Conservation (phyloP, 2,113 vertebrate species). For the Asarcornis scutulata region DNA sequence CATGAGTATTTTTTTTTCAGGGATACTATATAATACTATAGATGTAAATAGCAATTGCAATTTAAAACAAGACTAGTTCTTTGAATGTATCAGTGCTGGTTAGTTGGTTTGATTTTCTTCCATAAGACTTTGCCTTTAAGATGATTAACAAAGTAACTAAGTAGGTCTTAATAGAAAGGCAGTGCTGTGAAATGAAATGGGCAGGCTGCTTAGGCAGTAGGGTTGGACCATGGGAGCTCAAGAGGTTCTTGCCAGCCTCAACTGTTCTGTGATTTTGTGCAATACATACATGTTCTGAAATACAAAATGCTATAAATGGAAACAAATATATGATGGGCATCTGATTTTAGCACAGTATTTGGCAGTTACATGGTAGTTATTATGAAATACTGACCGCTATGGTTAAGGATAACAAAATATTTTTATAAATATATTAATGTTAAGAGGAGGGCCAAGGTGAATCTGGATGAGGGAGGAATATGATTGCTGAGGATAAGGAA, state of each 20-base stretch:
- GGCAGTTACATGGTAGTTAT: background rate
- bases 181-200: background rate
- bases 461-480: too few species aligned
- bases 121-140: background rate
- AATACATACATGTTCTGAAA: background rate
- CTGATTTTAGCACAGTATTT: background rate
- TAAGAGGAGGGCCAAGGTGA: too few species aligned
- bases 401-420: too few species aligned
- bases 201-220: background rate
- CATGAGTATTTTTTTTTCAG: too few species aligned
- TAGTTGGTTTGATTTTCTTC: background rate
- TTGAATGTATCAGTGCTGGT: background rate
- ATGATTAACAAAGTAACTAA: background rate
- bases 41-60: background rate
- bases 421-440: too few species aligned
- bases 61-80: background rate
- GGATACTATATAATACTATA: background rate
- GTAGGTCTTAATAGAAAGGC: background rate
- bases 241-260: background rate
- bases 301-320: background rate
- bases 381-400: too few species aligned
- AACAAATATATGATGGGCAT: background rate
- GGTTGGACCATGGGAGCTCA: background rate
- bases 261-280: background rate
- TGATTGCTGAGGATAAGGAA: too few species aligned